A percentile compares a stretch with the other conserved stretches of the same genome.
These are phyloP conservation scores for Chrysolina americana DNA, from an alignment of 2,888 invertebrate genomes.

Conservation along the genomic window DNA sequence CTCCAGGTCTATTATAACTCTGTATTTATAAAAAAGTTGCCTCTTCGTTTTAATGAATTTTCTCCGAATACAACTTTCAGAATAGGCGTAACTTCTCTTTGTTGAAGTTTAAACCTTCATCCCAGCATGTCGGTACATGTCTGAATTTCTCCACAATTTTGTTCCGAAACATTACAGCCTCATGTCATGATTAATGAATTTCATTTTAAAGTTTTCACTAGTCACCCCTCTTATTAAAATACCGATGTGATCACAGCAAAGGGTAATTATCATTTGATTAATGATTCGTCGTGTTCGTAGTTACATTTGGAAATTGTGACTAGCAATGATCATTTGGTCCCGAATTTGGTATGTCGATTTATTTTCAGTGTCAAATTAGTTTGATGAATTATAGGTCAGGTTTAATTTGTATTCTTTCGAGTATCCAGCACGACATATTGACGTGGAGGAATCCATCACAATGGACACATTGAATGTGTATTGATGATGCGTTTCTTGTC, in stretches of 20 bases:
- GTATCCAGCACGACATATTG: constrained; percentile 10
- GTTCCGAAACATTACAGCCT: constrained; percentile 37
- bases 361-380: constrained; percentile 45
- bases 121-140: constrained; percentile 22
- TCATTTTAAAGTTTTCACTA: constrained; percentile 60
- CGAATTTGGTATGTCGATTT: constrained; percentile 38
- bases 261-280: constrained; percentile 58
- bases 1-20: no score
- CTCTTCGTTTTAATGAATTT: neutral
- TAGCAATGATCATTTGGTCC: constrained; percentile 45
- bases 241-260: constrained; percentile 57
- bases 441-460: neutral
- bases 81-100: neutral
- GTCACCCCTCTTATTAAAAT: constrained; percentile 61
- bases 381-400: constrained; percentile 43
- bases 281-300: constrained; percentile 54
- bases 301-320: constrained; percentile 56
- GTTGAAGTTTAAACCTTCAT: neutral
- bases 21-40: no score
- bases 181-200: constrained; percentile 59
- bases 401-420: constrained; percentile 38
- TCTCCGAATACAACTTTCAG: neutral
- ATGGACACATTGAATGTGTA: neutral
- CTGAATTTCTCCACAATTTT: constrained; percentile 38
- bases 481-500: neutral